Evolutionary conservation across 1,140 invertebrate genomes (phyloP), one percentile per base, ranked within the genome.

Genomic region (Pseudomyrmex sp.): DNA sequence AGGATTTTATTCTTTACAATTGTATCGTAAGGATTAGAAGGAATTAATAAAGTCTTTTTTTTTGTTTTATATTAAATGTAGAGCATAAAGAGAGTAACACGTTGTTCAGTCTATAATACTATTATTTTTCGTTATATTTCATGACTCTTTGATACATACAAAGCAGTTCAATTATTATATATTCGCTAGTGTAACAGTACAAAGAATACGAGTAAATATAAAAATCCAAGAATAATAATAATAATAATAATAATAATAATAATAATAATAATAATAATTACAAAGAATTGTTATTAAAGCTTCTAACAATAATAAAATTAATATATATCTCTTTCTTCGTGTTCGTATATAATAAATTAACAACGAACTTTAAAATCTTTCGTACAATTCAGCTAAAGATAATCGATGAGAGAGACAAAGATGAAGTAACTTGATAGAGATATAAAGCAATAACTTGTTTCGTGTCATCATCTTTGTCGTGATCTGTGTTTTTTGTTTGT

Each of bases 281-380:
- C 72, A 80, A 63, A 80, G 23, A 79, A 61, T 70, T 61, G 62
- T 88, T 86, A 76, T 77, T 82, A 84, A 66, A 69, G 79, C 75
- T 82, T 76, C 79, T 87, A 87, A 90, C 85, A 88, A 84, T 85
- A 89, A 88, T 80, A 89, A 88, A 83, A 75, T 89, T 75, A 69
- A 87, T 82, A 83, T 86, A 35, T 86, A 35, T 35, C 35, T 35
- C 52, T 87, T 77, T 89, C 66, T n/a, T n/a, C n/a, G 85, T 88
- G 61, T 73, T 54, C 44, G 50, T 58, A 35, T 35, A 35, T 35
- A 87, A 87, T 87, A 87, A 87, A 87, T 87, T 87, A 87, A 86
- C 62, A 85, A 82, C 62, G 66, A 73, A 15, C 56, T 80, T 70
- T 85, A 85, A 54, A 63, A 70, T 8, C 68, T 46, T 68, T 66